Conservation (phyloP, 2,797 vertebrate genomes). For the Martes flavigula region DNA sequence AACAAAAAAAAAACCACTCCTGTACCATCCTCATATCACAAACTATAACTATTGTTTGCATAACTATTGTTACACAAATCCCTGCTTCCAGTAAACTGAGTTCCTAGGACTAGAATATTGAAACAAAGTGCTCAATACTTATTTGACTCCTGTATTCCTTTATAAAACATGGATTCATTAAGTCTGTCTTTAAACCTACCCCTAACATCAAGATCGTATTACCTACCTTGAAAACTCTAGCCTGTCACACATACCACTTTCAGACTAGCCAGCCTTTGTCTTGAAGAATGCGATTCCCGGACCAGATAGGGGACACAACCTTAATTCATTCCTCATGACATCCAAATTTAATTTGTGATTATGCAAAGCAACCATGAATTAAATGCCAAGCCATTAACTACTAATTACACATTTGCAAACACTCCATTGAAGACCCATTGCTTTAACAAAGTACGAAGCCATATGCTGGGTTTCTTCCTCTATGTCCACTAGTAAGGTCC, state of each 20-base stretch:
- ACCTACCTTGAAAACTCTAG: background rate
- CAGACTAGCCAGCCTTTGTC: background rate
- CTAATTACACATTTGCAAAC: background rate
- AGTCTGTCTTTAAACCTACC: background rate
- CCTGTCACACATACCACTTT: background rate
- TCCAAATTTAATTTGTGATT: conserved; percentile 12
- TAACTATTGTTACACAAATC: background rate
- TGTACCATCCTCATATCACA: background rate
- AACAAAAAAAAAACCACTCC: background rate
- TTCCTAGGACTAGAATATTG: background rate
- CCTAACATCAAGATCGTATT: background rate
- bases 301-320: background rate
- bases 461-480: background rate
- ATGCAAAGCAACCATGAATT: background rate
- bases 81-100: background rate
- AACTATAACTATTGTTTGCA: background rate
- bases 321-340: background rate
- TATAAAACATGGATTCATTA: background rate
- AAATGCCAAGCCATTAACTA: background rate
- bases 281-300: background rate
- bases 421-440: background rate
- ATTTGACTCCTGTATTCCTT: background rate
- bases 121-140: background rate
- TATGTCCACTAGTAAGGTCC: background rate
- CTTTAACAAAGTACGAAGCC: background rate